These are phyloP conservation scores for Podilymbus podiceps DNA, from an alignment of 2,113 vertebrate genomes.

Conservation along the genomic window DNA sequence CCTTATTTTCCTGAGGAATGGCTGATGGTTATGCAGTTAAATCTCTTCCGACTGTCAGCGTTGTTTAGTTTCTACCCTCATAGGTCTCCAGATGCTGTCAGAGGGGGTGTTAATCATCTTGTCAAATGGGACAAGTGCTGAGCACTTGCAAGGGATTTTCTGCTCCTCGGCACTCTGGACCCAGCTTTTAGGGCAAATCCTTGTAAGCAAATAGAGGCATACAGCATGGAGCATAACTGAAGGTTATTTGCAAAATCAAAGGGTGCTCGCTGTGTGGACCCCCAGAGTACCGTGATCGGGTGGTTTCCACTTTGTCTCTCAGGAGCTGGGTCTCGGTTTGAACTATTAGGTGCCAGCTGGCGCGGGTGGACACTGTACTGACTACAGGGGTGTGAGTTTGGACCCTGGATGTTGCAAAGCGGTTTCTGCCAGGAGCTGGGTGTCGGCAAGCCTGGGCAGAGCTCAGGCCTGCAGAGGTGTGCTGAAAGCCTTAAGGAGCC, in stretches of 20 bases:
- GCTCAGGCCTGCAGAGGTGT: background rate
- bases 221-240: background rate
- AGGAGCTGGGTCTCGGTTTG: background rate
- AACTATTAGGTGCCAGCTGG: background rate
- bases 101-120: background rate
- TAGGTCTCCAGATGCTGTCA: background rate
- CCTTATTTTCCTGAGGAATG: background rate
- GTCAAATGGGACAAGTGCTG: background rate
- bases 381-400: background rate
- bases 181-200: background rate
- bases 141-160: background rate
- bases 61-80: background rate
- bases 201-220: background rate
- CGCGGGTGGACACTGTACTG: rapidly evolving
- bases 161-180: background rate
- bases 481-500: background rate
- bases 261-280: background rate
- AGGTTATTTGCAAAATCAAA: background rate
- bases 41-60: background rate
- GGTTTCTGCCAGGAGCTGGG: background rate
- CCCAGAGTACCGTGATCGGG: rapidly evolving
- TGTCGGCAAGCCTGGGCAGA: background rate
- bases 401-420: background rate
- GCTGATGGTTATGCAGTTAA: background rate
- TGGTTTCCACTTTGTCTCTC: background rate